Conservation (phyloP, 2,797 vertebrate species). For the Diceros bicornis region DNA sequence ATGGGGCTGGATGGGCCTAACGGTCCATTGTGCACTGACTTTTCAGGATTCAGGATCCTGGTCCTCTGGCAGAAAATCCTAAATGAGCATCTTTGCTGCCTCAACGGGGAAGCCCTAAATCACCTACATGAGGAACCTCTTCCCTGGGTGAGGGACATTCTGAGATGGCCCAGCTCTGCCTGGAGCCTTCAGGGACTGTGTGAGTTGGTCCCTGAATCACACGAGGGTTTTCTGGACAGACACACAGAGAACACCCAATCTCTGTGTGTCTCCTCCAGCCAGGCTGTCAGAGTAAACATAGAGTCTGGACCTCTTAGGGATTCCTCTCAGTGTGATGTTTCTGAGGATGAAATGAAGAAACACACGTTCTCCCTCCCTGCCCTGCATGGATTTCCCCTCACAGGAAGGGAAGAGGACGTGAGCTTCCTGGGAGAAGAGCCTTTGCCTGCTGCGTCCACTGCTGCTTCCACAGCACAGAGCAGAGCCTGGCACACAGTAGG, state of each 20-base stretch:
- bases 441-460: too few relatives aligned
- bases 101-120: rapidly evolving
- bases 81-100: background rate
- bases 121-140: background rate
- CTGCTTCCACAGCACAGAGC: too few relatives aligned
- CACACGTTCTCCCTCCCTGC: rapidly evolving
- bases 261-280: background rate
- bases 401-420: too few relatives aligned
- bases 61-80: background rate
- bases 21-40: background rate
- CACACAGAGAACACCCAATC: rapidly evolving
- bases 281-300: too few relatives aligned
- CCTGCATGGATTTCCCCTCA: background rate
- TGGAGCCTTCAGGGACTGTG: rapidly evolving
- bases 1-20: rapidly evolving
- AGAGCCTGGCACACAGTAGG: too few relatives aligned
- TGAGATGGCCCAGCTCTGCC: background rate
- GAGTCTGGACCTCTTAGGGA: background rate
- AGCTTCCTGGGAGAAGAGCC: too few relatives aligned
- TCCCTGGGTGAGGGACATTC: too few relatives aligned
- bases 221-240: rapidly evolving
- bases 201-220: rapidly evolving
- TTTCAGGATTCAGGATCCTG: too few relatives aligned
- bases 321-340: background rate
- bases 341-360: background rate